Conservation (phyloP, 2,888 invertebrate genomes). For the Agrochola lota region DNA sequence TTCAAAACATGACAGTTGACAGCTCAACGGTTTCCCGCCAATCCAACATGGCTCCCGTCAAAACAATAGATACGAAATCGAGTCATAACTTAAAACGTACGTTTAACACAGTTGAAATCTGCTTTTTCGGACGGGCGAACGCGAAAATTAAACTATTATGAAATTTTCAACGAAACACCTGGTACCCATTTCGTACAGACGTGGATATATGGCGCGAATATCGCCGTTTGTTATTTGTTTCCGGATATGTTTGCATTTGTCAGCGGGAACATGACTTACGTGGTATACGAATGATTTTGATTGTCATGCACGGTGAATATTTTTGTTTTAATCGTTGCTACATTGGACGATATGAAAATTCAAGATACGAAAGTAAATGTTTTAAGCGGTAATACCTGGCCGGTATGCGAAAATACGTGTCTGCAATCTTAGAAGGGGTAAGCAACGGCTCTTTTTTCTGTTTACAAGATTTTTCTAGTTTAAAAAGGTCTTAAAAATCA, state of each 20-base stretch:
- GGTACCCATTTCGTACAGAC: constrained; percentile 69
- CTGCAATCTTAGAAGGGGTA: background rate
- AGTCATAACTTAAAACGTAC: constrained; percentile 54
- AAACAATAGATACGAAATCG: constrained; percentile 56
- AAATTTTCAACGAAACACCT: constrained; percentile 74
- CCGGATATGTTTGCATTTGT: constrained; percentile 73
- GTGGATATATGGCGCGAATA: constrained; percentile 75
- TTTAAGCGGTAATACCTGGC: no score
- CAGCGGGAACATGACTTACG: constrained; percentile 64
- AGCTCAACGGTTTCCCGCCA: constrained; percentile 16
- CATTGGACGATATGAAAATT: constrained; percentile 4
- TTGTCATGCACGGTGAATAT: constrained; percentile 30
- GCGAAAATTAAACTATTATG: constrained; percentile 75
- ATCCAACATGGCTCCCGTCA: constrained; percentile 25
- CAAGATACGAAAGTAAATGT: background rate
- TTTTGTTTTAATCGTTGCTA: constrained; percentile 12
- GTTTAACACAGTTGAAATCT: constrained; percentile 59
- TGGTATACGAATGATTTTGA: constrained; percentile 61
- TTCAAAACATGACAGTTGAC: constrained; percentile 39
- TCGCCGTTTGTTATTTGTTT: constrained; percentile 73
- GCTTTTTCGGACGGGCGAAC: constrained; percentile 63
- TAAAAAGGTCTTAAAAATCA: background rate
- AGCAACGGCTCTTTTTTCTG: no score
- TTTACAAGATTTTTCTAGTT: background rate
- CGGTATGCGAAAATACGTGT: background rate